Base-by-base conservation (phyloP, 2,888 invertebrate species). In the Nemotelus nigrinus region DNA sequence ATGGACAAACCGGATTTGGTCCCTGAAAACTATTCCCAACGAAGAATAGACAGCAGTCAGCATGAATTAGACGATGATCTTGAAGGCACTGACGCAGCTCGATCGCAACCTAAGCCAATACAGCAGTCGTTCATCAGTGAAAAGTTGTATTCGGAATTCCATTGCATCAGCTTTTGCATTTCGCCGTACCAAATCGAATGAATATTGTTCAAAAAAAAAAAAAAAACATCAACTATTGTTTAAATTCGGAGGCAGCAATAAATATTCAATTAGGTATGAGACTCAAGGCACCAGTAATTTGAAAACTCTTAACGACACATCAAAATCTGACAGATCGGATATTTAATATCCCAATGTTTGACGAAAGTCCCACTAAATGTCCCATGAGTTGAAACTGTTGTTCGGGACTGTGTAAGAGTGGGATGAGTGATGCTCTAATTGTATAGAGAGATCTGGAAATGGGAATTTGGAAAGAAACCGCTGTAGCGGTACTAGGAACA, bases 91-190 rank as follows among this genome's bases (percentile, higher is more conserved):
- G 55, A 67, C 10, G 45, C 65, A 2, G 48, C 58, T 7, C 78
- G 68, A 60, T 67, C 58, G 25, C 50, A 67, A 39, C 44, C 8
- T 1, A n/a, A 55, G 4, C 7, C n/a, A 45, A 47, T 45, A 39
- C 74, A 74, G 47, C 76, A 71, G 47, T 92, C 92, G 0, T 92
- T 89, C 80, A 92, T 92, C 58, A 92, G 92, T 10, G 91, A 92
- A 81, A 91, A 92, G 82, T 86, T 92, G 47, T 92, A 91, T 85
- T 91, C 91, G 3, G 92, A 92, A 85, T 92, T 92, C 82, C 92
- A 92, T 81, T 91, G 65, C 88, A 87, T 79, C 87, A 87, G 77
- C 76, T 87, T 78, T 79, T 87, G 1, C 86, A 87, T 76, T 87
- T 87, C 79, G 84, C 86, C 41, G 78, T 85, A 78, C 86, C 87